Conservation (phyloP, 2,797 vertebrate genomes). For the Coluber constrictor region DNA sequence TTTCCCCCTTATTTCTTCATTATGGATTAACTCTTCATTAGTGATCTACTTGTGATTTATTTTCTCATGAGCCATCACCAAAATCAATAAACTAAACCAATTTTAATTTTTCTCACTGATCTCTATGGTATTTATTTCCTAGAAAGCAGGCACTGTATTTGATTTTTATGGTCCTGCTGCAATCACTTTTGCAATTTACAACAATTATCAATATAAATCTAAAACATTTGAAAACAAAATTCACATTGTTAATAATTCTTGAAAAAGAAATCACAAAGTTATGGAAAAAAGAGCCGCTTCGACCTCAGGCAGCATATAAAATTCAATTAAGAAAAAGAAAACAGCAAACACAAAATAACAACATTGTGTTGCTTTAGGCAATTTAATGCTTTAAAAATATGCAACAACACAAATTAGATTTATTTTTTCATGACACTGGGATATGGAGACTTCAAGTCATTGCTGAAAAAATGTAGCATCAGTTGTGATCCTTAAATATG, state of each 20-base stretch:
- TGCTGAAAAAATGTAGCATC: background rate
- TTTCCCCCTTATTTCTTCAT: background rate
- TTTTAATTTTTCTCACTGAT: background rate
- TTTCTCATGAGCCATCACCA: background rate
- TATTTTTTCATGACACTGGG: background rate
- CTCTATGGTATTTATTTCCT: background rate
- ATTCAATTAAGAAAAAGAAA: background rate
- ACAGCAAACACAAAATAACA: background rate
- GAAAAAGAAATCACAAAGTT: background rate
- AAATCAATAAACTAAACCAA: background rate
- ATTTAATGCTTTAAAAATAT: background rate
- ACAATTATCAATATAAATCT: background rate
- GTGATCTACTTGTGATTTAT: background rate
- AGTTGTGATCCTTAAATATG: background rate
- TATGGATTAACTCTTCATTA: background rate
- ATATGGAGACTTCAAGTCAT: background rate
- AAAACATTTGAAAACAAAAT: background rate
- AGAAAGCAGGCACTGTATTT: background rate
- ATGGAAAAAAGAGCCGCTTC: background rate
- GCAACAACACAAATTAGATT: background rate
- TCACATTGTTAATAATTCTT: background rate
- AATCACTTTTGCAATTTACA: background rate
- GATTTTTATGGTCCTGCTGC: background rate
- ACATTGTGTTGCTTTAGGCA: too few relatives aligned
- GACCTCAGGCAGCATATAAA: background rate